A percentile compares a stretch with the other conserved stretches of the same genome.
Evolutionary conservation across 2,888 invertebrate genomes (phyloP).

Genomic region (Margaritifera margaritifera): DNA sequence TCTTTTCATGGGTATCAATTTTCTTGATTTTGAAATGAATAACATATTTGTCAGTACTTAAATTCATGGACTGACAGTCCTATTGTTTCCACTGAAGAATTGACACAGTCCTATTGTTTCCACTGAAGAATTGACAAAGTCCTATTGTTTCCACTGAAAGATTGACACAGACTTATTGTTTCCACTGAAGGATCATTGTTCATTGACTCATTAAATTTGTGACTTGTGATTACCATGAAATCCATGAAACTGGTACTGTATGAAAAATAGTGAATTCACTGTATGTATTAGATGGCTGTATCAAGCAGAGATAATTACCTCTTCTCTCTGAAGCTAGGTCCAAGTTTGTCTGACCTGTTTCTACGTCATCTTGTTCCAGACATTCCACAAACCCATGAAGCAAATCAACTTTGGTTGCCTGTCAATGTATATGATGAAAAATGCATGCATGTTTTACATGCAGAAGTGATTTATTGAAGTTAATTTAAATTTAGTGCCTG

Average conservation of each 20-base stretch:
- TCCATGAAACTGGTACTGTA: too few species aligned
- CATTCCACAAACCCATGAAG: conserved; percentile 91
- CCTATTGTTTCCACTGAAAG: neutral
- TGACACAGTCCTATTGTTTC: too few species aligned
- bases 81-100: neutral
- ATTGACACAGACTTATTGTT: too few species aligned
- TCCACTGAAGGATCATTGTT: too few species aligned
- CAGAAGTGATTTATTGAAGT: too few species aligned
- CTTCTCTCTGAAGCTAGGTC: conserved; percentile 17
- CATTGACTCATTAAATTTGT: too few species aligned
- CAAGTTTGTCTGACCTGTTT: conserved; percentile 61
- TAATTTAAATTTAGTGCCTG: too few species aligned
- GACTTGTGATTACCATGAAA: too few species aligned
- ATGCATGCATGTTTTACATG: too few species aligned
- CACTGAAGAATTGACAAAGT: neutral
- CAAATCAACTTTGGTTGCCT: conserved; percentile 72
- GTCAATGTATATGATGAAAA: neutral
- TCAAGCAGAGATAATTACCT: conserved; percentile 4
- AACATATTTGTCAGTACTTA: neutral
- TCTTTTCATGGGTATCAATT: too few species aligned
- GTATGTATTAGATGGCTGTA: too few species aligned
- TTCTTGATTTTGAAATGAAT: neutral
- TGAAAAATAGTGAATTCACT: too few species aligned
- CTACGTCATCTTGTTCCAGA: conserved; percentile 78
- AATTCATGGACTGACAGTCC: neutral